Evolutionary conservation across 2,797 vertebrate genomes (phyloP), one percentile per base, ranked within the genome.

Genomic region (Pachyuromys duprasi): DNA sequence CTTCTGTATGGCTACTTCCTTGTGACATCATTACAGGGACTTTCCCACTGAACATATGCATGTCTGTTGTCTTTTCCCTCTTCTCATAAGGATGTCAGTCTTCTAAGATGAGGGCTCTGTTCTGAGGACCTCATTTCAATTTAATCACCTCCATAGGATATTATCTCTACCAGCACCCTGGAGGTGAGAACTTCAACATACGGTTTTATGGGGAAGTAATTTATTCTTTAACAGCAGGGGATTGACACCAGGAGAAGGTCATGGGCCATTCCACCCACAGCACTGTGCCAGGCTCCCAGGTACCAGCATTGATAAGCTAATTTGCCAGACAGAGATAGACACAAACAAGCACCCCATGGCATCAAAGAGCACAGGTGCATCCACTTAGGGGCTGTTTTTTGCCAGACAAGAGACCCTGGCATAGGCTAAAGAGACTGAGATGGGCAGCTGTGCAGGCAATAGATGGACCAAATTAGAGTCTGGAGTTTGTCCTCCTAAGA

Each of bases 391-490:
- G 60, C 24, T 63, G 12, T 42, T 17, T 11, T 0, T 36, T 65
- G 72, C 49, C 45, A n/a, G 0, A 2, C 28, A 62, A 26, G 0
- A 4, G 65, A 15, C 36, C 2, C 55, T 22, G 5, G 39, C 5
- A 0, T 5, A 24, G 11, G 22, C 36, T 53, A 13, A 69, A 62
- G 17, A 75, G 80, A 12, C 42, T 67, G 39, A 24, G 11, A 24
- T 13, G 5, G 5, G 24, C 2, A 86, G 74, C 36, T 62, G 20
- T 55, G 9, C 33, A 70, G 62, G 17, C 3, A 67, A 33, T 13
- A 22, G 2, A 2, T 3, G 0, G 31, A 17, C 22, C 33, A n/a
- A 74, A 17, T n/a, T 39, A 31, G 18, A 65, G 20, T 11, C 2
- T 53, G 26, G 20, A 42, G 2, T 22, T 28, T 57, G 76, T 60